Evolutionary conservation across 2,113 vertebrate species (phyloP).

Genomic region (Acrocephalus arundinaceus): DNA sequence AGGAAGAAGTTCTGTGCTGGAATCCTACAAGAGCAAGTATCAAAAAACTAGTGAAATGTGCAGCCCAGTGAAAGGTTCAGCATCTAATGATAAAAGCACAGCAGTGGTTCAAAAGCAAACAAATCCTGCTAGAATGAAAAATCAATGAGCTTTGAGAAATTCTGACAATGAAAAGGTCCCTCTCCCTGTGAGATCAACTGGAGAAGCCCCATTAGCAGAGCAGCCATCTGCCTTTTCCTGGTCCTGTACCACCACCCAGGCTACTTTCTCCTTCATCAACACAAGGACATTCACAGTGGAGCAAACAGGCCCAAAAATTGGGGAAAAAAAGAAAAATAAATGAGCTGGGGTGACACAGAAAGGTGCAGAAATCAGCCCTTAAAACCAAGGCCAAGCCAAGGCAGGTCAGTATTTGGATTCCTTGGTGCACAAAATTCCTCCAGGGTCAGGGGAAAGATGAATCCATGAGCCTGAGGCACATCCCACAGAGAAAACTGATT

Average conservation of each 20-base stretch:
- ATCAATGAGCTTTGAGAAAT: conserved; percentile 68
- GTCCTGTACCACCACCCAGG: neutral
- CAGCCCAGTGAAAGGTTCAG: conserved; percentile 58
- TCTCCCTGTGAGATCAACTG: conserved; percentile 53
- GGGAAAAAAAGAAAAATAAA: neutral
- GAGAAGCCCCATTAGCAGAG: conserved; percentile 59
- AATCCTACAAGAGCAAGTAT: conserved; percentile 34
- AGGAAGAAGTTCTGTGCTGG: conserved; percentile 15
- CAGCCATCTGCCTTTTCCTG: conserved; percentile 63
- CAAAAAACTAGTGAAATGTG: conserved; percentile 41
- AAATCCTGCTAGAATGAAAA: conserved; percentile 67
- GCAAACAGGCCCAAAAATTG: neutral
- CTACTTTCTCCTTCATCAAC: neutral
- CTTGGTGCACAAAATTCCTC: neutral
- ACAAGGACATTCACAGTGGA: neutral
- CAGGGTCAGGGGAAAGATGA: neutral
- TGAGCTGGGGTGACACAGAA: neutral
- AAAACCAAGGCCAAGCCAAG: neutral
- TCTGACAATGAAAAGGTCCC: conserved; percentile 44
- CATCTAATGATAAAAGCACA: conserved; percentile 49
- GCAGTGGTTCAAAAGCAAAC: conserved; percentile 62
- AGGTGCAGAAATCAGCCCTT: neutral
- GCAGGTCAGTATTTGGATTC: neutral
- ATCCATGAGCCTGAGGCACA: accelerated
- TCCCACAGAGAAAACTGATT: neutral